Conservation (phyloP, 2,888 invertebrate species). For the Parnassius orleans region DNA sequence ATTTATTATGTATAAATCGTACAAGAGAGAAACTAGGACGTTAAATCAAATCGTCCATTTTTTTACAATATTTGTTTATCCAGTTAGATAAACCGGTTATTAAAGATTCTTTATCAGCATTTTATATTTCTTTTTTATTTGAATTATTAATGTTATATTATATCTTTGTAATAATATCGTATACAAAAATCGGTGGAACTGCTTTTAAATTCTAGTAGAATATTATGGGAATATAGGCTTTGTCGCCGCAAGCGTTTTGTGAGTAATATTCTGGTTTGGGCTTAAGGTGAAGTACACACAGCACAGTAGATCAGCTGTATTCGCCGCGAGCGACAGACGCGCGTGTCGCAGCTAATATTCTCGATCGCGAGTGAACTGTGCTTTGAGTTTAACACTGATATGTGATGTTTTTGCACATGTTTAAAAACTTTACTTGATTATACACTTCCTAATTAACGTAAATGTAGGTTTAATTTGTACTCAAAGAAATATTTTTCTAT, state of each 20-base stretch:
- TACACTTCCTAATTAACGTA: background rate
- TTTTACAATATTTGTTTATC: too few species aligned
- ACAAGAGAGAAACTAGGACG: constrained; percentile 3
- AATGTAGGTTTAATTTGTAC: background rate
- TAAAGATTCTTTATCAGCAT: too few species aligned
- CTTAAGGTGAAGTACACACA: constrained; percentile 40
- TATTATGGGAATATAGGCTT: constrained; percentile 10
- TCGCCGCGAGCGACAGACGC: constrained; percentile 54
- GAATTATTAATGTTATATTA: too few species aligned
- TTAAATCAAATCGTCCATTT: background rate
- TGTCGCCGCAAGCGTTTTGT: constrained; percentile 38
- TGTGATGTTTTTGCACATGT: background rate
- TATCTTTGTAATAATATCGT: too few species aligned
- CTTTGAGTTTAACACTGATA: constrained; percentile 24
- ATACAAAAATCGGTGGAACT: too few species aligned
- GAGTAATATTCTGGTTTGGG: constrained; percentile 31
- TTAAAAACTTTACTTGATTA: background rate
- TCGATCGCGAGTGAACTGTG: constrained; percentile 49
- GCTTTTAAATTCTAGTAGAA: too few species aligned
- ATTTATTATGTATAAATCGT: constrained; percentile 1
- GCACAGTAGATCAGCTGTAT: constrained; percentile 55
- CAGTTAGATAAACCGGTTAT: too few species aligned
- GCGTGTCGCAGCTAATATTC: constrained; percentile 36
- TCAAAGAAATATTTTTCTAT: constrained; percentile 1
- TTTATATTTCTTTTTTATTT: too few species aligned